phyloP scores from a whole-genome alignment of 2,888 invertebrate genomes.

The Rotaria macrura region DNA sequence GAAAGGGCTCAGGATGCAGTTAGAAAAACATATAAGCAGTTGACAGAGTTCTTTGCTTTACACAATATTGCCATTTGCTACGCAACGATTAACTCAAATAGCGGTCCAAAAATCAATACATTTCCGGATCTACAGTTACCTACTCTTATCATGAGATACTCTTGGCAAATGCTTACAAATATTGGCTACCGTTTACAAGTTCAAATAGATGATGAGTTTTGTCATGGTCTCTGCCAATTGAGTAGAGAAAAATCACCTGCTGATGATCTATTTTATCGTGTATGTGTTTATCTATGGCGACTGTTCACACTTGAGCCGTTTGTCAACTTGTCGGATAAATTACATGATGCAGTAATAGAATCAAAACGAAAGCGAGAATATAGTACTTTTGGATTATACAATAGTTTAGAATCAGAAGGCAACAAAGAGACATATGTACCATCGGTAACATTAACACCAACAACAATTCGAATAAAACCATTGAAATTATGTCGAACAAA shows the following conservation, averaged over 20 bases:
- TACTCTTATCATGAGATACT: neutral
- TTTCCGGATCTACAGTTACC: neutral
- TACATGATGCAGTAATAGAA: neutral
- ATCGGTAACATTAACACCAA: neutral
- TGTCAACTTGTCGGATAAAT: neutral
- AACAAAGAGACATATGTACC: neutral
- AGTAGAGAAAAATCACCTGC: neutral
- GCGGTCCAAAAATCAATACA: neutral
- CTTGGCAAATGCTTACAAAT: neutral
- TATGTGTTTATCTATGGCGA: neutral
- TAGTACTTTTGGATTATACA: neutral
- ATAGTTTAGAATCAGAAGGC: neutral
- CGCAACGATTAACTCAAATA: neutral
- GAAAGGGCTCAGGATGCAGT: neutral
- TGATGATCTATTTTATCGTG: constrained; percentile 4
- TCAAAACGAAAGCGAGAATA: neutral
- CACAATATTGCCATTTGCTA: neutral
- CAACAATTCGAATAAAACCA: neutral
- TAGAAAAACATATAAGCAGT: neutral
- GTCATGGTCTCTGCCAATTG: neutral
- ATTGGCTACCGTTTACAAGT: neutral
- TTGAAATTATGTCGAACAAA: neutral
- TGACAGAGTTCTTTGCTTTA: neutral
- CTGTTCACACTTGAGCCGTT: neutral
- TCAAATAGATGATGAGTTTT: neutral